Conservation (phyloP, 1,140 invertebrate genomes). For the Lordiphosa mommai region DNA sequence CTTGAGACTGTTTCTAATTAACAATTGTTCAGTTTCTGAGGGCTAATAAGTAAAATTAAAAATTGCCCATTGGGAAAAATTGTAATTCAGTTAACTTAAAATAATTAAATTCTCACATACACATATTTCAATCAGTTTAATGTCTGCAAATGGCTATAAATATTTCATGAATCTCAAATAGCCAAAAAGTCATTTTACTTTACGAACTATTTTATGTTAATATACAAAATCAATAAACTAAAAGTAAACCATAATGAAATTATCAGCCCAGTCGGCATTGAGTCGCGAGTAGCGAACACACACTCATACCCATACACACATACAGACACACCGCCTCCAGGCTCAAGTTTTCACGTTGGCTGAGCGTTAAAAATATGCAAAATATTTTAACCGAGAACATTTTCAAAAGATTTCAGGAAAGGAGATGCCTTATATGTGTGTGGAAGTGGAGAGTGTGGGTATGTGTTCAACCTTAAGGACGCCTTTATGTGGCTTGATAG, state of each 20-base stretch:
- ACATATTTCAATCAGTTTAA: background rate
- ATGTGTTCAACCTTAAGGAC: background rate
- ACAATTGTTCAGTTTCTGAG: no score
- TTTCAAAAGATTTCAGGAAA: slow-evolving; percentile 65
- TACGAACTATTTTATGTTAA: slow-evolving; percentile 13
- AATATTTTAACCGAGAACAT: slow-evolving; percentile 71
- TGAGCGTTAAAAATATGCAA: slow-evolving; percentile 68
- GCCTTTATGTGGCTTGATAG: slow-evolving; percentile 3
- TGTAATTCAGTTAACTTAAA: no score
- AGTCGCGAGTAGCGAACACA: slow-evolving; percentile 3
- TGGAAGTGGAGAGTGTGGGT: slow-evolving; percentile 27
- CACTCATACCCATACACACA: slow-evolving; percentile 1
- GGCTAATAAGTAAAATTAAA: no score
- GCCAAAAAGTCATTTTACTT: background rate
- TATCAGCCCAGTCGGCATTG: slow-evolving; percentile 39
- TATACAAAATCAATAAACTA: slow-evolving; percentile 62
- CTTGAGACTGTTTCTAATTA: no score
- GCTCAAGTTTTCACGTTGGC: slow-evolving; percentile 45
- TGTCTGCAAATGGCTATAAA: slow-evolving; percentile 14
- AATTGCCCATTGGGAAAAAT: no score
- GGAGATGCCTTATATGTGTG: slow-evolving; percentile 21
- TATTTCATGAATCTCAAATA: slow-evolving; percentile 40
- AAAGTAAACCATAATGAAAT: slow-evolving; percentile 57
- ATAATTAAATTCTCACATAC: background rate
- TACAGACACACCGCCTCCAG: slow-evolving; percentile 3